Evolutionary conservation across 2,797 vertebrate species (phyloP).

Genomic region (Sylvilagus floridanus): DNA sequence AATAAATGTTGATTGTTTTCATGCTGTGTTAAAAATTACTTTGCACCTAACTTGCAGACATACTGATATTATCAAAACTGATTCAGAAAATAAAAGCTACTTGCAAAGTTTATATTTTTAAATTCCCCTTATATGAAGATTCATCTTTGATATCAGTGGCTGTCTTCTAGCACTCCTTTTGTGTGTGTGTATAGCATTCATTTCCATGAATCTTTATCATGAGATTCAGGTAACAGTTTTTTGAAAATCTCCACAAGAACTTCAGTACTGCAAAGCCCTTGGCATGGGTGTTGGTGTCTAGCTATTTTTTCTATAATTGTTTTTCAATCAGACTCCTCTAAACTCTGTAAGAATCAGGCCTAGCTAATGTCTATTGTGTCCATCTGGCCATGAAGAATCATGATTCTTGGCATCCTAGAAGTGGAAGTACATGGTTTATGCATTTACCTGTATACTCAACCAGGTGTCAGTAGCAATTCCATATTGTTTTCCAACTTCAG

Average conservation of each 20-base stretch:
- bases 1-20: slow-evolving; percentile 45
- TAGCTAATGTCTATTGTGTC: background rate
- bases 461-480: background rate
- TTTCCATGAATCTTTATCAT: background rate
- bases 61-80: background rate
- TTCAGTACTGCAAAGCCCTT: background rate
- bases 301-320: background rate
- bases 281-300: background rate
- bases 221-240: background rate
- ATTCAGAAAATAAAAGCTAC: slow-evolving; percentile 3
- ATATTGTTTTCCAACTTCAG: background rate
- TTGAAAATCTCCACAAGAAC: background rate
- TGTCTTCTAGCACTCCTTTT: background rate
- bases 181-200: background rate
- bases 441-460: background rate
- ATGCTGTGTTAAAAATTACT: slow-evolving; percentile 51
- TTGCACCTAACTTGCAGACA: background rate
- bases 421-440: background rate
- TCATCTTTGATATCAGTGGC: background rate
- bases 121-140: background rate
- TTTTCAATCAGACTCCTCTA: background rate
- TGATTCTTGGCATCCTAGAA: background rate
- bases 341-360: fast-evolving
- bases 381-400: background rate
- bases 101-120: slow-evolving; percentile 14